A percentile compares a stretch with the other conserved stretches of the same genome.
phyloP scores from a whole-genome alignment of 2,797 vertebrate species.

The Malacoctenus gilli region DNA sequence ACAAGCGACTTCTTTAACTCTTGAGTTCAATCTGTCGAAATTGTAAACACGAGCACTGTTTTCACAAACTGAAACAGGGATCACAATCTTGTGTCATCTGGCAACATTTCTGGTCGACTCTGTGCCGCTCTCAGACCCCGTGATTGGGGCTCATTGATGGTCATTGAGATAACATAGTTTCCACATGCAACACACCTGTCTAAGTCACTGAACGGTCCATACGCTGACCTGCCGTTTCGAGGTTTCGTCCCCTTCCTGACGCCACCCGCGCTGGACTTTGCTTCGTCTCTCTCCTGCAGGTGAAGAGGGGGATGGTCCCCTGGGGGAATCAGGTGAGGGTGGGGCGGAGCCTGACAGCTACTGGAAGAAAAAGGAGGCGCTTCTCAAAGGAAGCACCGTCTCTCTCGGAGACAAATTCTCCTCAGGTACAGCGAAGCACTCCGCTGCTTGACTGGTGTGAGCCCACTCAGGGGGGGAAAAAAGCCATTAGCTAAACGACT shows the following conservation, averaged over 20 bases:
- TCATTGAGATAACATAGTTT: conserved; percentile 35
- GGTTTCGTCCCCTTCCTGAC: too few species aligned
- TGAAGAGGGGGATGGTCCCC: conserved; percentile 65
- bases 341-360: conserved; percentile 74
- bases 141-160: conserved; percentile 19
- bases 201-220: neutral
- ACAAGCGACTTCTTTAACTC: conserved; percentile 20
- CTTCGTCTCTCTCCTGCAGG: conserved; percentile 25
- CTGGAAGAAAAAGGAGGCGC: conserved; percentile 83
- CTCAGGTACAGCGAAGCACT: conserved; percentile 84
- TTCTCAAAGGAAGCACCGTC: conserved; percentile 71
- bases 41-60: neutral
- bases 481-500: conserved; percentile 2
- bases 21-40: neutral
- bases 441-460: neutral
- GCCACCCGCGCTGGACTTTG: too few species aligned
- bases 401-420: conserved; percentile 83
- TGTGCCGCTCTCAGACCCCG: neutral
- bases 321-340: conserved; percentile 70
- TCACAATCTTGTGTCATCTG: conserved; percentile 36
- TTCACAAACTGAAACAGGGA: conserved; percentile 12
- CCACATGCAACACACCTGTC: conserved; percentile 11
- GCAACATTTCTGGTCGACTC: conserved; percentile 32
- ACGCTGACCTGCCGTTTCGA: conserved; percentile 34
- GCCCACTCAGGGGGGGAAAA: conserved; percentile 4